Percentiles rank a stretch among this genome's conserved stretches.
These are phyloP conservation scores for Pachypanchax playfairii DNA, from an alignment of 2,113 vertebrate genomes.

Conservation along the genomic window DNA sequence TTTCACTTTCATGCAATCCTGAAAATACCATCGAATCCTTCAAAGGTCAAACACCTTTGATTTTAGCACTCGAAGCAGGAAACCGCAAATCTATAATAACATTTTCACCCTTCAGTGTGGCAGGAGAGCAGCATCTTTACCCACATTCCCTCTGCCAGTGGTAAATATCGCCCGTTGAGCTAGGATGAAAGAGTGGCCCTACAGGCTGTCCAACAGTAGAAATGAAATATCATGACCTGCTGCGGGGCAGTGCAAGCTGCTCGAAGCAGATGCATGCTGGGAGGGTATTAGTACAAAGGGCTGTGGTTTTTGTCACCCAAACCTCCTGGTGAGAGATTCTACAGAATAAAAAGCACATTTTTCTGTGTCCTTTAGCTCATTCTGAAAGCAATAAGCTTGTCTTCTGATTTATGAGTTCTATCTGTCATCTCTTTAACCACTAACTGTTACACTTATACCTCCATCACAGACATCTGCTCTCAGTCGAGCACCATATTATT, in stretches of 20 bases:
- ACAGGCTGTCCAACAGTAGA: constrained; percentile 54
- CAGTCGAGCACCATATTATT: not conserved
- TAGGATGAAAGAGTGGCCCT: constrained; percentile 57
- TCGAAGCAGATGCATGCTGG: constrained; percentile 50
- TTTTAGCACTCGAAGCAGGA: constrained; percentile 18
- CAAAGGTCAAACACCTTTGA: not conserved
- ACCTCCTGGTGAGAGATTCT: constrained; percentile 38
- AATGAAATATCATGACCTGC: constrained; percentile 64
- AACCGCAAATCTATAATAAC: constrained; percentile 13
- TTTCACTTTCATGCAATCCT: not conserved
- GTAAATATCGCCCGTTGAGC: constrained; percentile 66
- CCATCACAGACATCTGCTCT: constrained; percentile 7
- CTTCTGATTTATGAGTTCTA: not conserved
- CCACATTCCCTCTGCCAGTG: constrained; percentile 35
- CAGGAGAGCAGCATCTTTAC: constrained; percentile 15
- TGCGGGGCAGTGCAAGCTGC: constrained; percentile 47
- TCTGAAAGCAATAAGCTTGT: not conserved
- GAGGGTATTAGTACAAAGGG: constrained; percentile 63
- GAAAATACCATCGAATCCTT: constrained; percentile 2
- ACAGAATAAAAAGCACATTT: constrained; percentile 19
- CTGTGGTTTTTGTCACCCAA: constrained; percentile 54
- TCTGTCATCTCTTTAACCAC: not conserved
- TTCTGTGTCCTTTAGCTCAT: constrained; percentile 25
- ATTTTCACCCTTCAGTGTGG: constrained; percentile 24
- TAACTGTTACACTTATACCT: not conserved